Conservation (phyloP, 2,113 vertebrate genomes). For the Calypte anna region DNA sequence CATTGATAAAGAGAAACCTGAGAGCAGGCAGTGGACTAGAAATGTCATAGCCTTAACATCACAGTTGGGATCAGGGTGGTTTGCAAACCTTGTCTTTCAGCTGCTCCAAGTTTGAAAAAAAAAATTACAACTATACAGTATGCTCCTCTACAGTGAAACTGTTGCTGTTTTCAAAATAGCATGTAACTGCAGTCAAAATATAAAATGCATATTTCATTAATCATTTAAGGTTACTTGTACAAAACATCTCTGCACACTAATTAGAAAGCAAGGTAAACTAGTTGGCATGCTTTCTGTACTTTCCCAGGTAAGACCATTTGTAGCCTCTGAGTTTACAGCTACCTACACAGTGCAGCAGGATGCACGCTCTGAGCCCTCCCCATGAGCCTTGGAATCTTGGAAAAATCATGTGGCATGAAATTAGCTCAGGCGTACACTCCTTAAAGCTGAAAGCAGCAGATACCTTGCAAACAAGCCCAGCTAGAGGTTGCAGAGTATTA, state of each 20-base stretch:
- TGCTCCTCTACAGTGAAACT: accelerated
- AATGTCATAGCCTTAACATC: background rate
- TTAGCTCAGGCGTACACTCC: background rate
- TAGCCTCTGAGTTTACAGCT: background rate
- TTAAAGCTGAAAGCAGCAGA: background rate
- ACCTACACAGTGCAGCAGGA: accelerated
- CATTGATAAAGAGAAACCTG: background rate
- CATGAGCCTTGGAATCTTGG: background rate
- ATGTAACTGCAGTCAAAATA: background rate
- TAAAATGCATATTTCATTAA: background rate
- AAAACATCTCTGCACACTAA: background rate
- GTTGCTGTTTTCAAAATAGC: background rate
- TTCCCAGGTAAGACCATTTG: background rate
- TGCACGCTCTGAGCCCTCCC: background rate
- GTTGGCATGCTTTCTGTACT: background rate
- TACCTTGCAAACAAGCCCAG: background rate
- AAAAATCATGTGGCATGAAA: background rate
- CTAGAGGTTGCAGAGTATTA: background rate
- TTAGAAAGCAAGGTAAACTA: background rate
- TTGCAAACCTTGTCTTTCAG: background rate
- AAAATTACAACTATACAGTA: background rate
- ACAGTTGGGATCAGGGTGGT: background rate
- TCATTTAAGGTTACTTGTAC: background rate
- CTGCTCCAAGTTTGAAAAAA: background rate
- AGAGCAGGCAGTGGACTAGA: background rate